These are phyloP conservation scores for Dicerorhinus sumatrensis DNA, from an alignment of 2,113 vertebrate species.

Conservation along the genomic window DNA sequence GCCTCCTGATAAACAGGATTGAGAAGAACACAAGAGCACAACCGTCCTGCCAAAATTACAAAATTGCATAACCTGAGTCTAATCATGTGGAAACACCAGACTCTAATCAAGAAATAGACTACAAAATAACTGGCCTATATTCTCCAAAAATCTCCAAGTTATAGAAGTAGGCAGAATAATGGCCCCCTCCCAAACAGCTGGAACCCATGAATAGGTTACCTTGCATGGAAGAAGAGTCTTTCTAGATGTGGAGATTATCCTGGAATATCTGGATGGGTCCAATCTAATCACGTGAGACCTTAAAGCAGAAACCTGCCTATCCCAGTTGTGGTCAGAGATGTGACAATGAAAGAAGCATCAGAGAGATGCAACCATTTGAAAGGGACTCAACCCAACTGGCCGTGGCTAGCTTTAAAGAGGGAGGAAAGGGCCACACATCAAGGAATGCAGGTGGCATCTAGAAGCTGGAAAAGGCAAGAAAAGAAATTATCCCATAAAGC, in stretches of 20 bases:
- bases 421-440: neutral
- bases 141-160: neutral
- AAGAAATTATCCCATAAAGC: neutral
- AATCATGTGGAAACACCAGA: neutral
- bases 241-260: neutral
- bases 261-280: neutral
- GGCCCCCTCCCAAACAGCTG: neutral
- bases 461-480: neutral
- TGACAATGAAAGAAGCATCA: neutral
- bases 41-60: neutral
- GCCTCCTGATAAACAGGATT: too few relatives aligned
- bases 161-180: neutral
- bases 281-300: neutral
- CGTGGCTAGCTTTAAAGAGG: neutral
- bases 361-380: neutral
- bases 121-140: neutral
- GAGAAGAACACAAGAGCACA: neutral
- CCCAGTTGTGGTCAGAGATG: neutral
- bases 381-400: neutral
- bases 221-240: neutral
- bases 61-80: neutral
- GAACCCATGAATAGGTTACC: neutral
- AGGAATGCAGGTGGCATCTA: neutral
- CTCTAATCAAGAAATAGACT: neutral
- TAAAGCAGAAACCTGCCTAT: neutral